Percentiles rank a stretch among this genome's conserved stretches.
Evolutionary conservation across 2,888 invertebrate genomes (phyloP).

Genomic region (Pecten maximus): DNA sequence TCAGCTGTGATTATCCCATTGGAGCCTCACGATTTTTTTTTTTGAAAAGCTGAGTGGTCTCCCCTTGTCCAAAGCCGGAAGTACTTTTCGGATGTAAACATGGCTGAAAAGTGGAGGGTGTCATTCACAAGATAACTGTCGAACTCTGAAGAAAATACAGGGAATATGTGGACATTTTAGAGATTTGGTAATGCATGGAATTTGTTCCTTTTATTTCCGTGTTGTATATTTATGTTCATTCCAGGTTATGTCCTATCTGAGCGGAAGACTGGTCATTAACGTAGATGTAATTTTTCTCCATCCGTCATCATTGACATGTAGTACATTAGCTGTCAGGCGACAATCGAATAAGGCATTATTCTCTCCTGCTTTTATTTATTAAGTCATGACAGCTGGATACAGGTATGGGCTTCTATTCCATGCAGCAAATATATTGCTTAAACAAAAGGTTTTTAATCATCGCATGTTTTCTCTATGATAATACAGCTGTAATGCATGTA

Average conservation of each 20-base stretch:
- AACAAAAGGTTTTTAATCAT: background rate
- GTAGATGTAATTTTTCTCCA: background rate
- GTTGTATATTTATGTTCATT: background rate
- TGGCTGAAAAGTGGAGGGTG: constrained; percentile 42
- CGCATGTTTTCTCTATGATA: too few species aligned
- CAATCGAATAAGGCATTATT: background rate
- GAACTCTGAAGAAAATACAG: background rate
- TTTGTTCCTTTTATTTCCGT: background rate
- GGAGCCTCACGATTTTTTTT: background rate
- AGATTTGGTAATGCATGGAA: background rate
- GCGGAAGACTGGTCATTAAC: background rate
- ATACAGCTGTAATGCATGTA: too few species aligned
- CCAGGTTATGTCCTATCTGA: background rate
- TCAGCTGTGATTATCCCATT: background rate
- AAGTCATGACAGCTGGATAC: background rate
- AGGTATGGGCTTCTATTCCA: background rate
- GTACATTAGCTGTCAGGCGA: background rate
- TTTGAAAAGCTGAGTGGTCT: background rate
- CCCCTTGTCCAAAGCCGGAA: constrained; percentile 46
- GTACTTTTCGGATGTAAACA: constrained; percentile 45
- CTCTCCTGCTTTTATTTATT: background rate
- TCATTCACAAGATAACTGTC: constrained; percentile 17
- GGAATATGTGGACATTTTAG: background rate
- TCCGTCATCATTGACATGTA: constrained; percentile 13
- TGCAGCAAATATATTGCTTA: background rate